These are phyloP conservation scores for Isurus oxyrinchus DNA, from an alignment of 2,113 vertebrate species.

Conservation along the genomic window DNA sequence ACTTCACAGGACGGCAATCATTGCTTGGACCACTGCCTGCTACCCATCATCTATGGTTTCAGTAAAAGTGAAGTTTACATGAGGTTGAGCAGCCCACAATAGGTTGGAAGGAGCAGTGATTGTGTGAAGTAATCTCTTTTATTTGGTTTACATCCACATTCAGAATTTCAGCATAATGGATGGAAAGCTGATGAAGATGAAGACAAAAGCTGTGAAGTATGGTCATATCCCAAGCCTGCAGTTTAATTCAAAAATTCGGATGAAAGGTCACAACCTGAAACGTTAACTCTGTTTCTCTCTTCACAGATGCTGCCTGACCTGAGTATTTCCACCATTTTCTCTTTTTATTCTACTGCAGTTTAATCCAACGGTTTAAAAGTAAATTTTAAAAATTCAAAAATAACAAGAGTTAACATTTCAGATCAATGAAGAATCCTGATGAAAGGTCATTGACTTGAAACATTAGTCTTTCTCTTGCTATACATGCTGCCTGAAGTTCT, in stretches of 20 bases:
- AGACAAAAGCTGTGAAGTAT: background rate
- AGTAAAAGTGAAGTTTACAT: background rate
- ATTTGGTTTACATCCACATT: background rate
- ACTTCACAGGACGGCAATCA: background rate
- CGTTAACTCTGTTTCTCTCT: too few relatives aligned
- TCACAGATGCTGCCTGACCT: too few relatives aligned
- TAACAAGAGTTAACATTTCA: too few relatives aligned
- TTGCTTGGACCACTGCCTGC: background rate
- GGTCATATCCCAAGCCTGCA: background rate
- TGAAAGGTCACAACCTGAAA: too few relatives aligned
- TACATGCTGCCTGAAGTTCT: background rate
- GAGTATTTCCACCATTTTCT: too few relatives aligned
- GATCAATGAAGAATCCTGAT: too few relatives aligned
- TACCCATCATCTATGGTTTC: background rate
- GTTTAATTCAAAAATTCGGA: background rate
- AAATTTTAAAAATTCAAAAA: background rate
- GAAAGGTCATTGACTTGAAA: background rate
- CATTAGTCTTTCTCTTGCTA: background rate
- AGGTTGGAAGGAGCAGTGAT: background rate
- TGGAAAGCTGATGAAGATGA: too few relatives aligned
- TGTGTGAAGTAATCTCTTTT: too few relatives aligned
- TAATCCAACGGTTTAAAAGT: background rate
- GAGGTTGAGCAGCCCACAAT: background rate
- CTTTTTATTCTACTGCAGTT: too few relatives aligned
- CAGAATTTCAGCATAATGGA: background rate